These are phyloP conservation scores for Syngnathoides biaculeatus DNA, from an alignment of 2,113 vertebrate species.

Conservation along the genomic window DNA sequence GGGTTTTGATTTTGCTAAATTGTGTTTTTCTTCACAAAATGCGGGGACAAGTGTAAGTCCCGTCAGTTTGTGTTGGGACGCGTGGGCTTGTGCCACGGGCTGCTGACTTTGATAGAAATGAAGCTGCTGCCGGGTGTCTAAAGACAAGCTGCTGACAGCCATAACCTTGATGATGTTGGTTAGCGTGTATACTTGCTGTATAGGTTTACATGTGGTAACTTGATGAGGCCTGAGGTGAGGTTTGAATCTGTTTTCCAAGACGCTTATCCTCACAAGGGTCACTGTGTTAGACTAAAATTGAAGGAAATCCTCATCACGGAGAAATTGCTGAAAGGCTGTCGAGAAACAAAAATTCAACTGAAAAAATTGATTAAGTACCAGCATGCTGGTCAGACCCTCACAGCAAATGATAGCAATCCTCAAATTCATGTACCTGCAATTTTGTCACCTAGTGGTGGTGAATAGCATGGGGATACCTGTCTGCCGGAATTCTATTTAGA, in stretches of 20 bases:
- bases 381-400: neutral
- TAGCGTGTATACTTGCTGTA: slow-evolving; percentile 15
- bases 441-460: neutral
- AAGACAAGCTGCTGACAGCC: slow-evolving; percentile 68
- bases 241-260: slow-evolving; percentile 14
- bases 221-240: slow-evolving; percentile 28
- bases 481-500: neutral
- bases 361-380: neutral
- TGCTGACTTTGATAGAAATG: slow-evolving; percentile 69
- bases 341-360: neutral
- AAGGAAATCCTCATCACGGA: too few species aligned
- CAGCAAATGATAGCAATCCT: neutral
- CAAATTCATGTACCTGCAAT: neutral
- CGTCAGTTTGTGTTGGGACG: slow-evolving; percentile 42
- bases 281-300: too few species aligned
- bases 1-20: slow-evolving; percentile 11
- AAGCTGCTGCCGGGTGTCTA: slow-evolving; percentile 68
- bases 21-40: slow-evolving; percentile 22
- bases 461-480: neutral
- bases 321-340: neutral
- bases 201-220: slow-evolving; percentile 31
- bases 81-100: slow-evolving; percentile 15
- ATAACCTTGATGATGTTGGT: slow-evolving; percentile 65
- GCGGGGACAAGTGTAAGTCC: slow-evolving; percentile 47
- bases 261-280: too few species aligned